A percentile compares a stretch with the other conserved stretches of the same genome.
Evolutionary conservation across 2,113 vertebrate genomes (phyloP).

Genomic region (Cranoglanis bouderius): DNA sequence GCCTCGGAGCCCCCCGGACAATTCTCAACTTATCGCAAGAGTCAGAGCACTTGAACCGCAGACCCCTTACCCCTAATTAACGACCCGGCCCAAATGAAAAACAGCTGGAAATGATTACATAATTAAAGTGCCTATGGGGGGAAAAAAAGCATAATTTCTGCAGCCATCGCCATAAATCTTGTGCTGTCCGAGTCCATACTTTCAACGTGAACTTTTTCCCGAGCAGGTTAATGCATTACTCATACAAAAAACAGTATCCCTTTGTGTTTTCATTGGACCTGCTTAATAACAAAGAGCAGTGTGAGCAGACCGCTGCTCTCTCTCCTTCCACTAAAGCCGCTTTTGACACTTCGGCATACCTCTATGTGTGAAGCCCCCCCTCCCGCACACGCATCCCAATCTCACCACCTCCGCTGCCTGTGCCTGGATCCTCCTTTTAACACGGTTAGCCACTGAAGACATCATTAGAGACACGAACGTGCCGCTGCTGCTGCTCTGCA

Average conservation of each 20-base stretch:
- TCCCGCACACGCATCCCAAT: not conserved
- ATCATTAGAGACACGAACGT: constrained; percentile 49
- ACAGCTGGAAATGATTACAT: constrained; percentile 99
- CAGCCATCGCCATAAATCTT: constrained; percentile 98
- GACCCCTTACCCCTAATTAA: constrained; percentile 86
- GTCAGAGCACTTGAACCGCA: constrained; percentile 75
- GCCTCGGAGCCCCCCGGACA: constrained; percentile 63
- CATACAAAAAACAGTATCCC: constrained; percentile 90
- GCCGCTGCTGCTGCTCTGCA: constrained; percentile 42
- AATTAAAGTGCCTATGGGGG: constrained; percentile 92
- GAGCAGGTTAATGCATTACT: constrained; percentile 89
- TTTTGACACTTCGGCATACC: constrained; percentile 67
- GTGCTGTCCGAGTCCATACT: constrained; percentile 84
- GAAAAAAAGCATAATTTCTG: constrained; percentile 95
- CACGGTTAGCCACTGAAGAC: constrained; percentile 36
- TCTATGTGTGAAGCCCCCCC: constrained; percentile 61
- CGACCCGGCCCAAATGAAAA: constrained; percentile 83
- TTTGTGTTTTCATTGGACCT: constrained; percentile 89
- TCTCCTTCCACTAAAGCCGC: constrained; percentile 39
- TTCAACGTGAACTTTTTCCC: constrained; percentile 81
- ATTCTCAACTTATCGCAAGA: constrained; percentile 72
- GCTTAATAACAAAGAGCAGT: constrained; percentile 87
- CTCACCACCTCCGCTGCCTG: constrained; percentile 19
- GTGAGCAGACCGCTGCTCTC: constrained; percentile 37
- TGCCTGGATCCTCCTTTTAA: constrained; percentile 32